phyloP scores from a whole-genome alignment of 2,113 vertebrate species.

The Microcebus tavaratra region DNA sequence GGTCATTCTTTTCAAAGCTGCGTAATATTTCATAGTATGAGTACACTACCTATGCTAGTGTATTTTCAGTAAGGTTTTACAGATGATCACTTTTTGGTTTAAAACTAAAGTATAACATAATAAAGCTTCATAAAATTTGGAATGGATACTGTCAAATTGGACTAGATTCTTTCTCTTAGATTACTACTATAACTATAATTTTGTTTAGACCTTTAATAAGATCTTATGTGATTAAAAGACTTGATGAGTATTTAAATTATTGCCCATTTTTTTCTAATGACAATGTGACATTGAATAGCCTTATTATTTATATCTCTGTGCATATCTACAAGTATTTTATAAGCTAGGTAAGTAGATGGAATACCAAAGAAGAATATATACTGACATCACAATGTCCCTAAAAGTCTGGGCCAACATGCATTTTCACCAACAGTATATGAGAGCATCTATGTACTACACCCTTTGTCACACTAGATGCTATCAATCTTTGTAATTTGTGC shows the following conservation, averaged over 20 bases:
- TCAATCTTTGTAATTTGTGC: neutral
- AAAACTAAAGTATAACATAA: neutral
- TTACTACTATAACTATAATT: neutral
- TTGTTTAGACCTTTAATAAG: neutral
- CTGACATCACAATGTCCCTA: neutral
- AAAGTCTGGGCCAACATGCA: rapidly evolving
- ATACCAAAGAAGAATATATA: neutral
- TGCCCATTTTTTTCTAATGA: neutral
- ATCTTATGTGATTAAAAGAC: neutral
- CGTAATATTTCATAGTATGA: neutral
- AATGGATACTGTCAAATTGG: neutral
- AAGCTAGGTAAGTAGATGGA: neutral
- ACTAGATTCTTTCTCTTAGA: neutral
- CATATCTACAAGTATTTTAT: neutral
- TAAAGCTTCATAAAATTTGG: neutral
- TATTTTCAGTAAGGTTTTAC: neutral
- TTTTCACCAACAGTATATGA: neutral
- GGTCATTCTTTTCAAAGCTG: neutral
- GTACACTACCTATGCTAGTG: neutral
- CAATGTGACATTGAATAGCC: neutral
- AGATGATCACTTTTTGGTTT: neutral
- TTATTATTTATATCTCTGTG: neutral
- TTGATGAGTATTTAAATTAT: neutral
- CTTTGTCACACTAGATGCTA: neutral
- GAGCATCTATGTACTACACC: neutral